Base-by-base conservation (phyloP, 2,888 invertebrate species). In the Chalcis sispes region DNA sequence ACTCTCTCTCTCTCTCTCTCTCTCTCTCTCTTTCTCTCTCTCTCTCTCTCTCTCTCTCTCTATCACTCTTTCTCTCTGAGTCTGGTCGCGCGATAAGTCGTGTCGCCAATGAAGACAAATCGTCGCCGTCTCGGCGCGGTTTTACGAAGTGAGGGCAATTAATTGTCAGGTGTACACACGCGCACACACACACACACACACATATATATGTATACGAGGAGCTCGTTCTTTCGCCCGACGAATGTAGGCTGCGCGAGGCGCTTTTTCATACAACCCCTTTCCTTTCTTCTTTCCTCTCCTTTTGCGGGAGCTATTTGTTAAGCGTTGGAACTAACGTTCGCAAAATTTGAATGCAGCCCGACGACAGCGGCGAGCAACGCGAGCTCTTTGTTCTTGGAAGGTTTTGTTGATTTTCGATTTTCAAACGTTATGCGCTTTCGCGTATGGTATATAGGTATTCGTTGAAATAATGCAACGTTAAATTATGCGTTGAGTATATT, bases 21-120 rank as follows among this genome's bases (percentile, higher is more conserved):
- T 48, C 18, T n/a, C 1, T 50, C 29, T 40, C 8, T 25, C 66
- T 54, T 62, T 3, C 27, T 54, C 48, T 61, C 65, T 65, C 42
- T 52, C 40, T 65, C 52, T 59, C 42, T 48, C 20, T 18, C 71
- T 29, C 66, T n/a, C 20, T 10, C 10, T 15, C 18, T 32, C 36
- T 4, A n/a, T 7, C 42, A 29, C n/a, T n/a, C 10, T 32, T 48
- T 7, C 18, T 23, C 10, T 48, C 61, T 54, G 13, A 15, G 48
- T 61, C 72, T 59, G 25, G 64, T 46, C 32, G 18, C 50, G 73
- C 72, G 81, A 83, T 85, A 86, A 85, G 85, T 85, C 83, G 79
- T 78, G 83, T 80, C 80, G 78, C 79, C 82, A 85, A 86, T 85
- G 85, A 85, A 86, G 86, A 86, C 85, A 86, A 86, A 86, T 86